phyloP scores from a whole-genome alignment of 2,113 vertebrate species.

The Callipepla californica region DNA sequence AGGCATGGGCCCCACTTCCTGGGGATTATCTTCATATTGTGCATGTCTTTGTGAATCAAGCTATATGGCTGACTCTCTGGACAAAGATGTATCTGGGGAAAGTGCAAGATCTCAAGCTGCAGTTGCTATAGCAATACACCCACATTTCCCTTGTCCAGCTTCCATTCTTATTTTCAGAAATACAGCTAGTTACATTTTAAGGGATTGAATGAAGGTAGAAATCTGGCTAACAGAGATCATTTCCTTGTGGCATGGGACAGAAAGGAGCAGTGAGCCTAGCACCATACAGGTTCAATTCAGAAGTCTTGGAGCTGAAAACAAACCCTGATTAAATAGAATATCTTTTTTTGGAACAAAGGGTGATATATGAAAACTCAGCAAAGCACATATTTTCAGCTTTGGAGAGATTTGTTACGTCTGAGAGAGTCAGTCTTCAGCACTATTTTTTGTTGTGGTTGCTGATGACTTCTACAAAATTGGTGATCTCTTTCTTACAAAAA shows the following conservation, averaged over 20 bases:
- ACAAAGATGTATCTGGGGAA: not conserved
- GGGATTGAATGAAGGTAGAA: not conserved
- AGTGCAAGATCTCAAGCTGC: not conserved
- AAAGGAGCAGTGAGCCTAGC: not conserved
- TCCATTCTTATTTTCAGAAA: not conserved
- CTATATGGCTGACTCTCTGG: not conserved
- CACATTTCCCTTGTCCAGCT: not conserved
- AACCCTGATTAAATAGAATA: not conserved
- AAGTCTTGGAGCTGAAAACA: not conserved
- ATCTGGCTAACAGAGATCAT: not conserved
- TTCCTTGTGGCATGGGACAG: not conserved
- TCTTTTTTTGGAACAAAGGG: not conserved
- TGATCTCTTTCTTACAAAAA: not conserved
- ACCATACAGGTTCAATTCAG: not conserved
- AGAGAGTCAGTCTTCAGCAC: not conserved
- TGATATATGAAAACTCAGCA: not conserved
- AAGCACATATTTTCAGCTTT: not conserved
- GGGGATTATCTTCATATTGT: not conserved
- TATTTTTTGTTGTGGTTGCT: not conserved
- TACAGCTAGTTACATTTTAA: not conserved
- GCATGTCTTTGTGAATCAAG: not conserved
- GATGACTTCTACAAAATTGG: not conserved
- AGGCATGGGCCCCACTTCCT: fast-evolving
- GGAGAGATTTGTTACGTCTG: not conserved
- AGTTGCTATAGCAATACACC: not conserved